These are phyloP conservation scores for Cacatua alba DNA, from an alignment of 2,113 vertebrate genomes.

Conservation along the genomic window DNA sequence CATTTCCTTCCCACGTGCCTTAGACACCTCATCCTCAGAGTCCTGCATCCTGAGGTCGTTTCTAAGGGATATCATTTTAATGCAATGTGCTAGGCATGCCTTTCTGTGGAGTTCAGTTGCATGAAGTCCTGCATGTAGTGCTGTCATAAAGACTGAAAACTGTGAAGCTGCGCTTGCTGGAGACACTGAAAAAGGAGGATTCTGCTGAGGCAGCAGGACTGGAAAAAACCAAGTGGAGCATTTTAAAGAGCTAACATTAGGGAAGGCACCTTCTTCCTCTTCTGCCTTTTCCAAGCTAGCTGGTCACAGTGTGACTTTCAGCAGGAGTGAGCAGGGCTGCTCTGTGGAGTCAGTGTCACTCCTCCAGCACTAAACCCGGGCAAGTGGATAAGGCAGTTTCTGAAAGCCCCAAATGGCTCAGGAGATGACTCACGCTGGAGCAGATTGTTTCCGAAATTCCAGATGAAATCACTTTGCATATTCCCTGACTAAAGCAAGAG, in stretches of 20 bases:
- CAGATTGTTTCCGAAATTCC: constrained; percentile 55
- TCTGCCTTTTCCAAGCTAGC: not conserved
- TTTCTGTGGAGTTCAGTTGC: not conserved
- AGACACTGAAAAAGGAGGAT: not conserved
- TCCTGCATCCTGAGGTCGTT: not conserved
- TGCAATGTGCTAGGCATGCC: not conserved
- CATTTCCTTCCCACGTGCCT: constrained; percentile 4
- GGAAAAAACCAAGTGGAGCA: not conserved
- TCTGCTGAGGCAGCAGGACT: not conserved
- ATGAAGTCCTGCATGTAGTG: not conserved
- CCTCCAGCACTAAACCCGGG: not conserved
- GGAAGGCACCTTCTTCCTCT: not conserved
- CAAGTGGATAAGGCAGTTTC: not conserved
- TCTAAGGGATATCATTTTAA: not conserved
- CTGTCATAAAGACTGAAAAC: not conserved
- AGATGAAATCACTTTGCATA: constrained; percentile 52
- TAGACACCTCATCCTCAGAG: not conserved
- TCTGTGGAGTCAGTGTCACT: not conserved
- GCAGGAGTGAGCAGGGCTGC: not conserved
- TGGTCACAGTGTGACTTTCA: not conserved
- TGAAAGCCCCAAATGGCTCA: constrained; percentile 26
- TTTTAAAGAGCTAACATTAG: not conserved
- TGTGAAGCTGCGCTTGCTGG: not conserved
- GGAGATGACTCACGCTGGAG: constrained; percentile 50
- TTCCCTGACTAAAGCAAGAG: constrained; percentile 43